Evolutionary conservation across 2,888 invertebrate genomes (phyloP).

Genomic region (Archaeoteleia sp.): DNA sequence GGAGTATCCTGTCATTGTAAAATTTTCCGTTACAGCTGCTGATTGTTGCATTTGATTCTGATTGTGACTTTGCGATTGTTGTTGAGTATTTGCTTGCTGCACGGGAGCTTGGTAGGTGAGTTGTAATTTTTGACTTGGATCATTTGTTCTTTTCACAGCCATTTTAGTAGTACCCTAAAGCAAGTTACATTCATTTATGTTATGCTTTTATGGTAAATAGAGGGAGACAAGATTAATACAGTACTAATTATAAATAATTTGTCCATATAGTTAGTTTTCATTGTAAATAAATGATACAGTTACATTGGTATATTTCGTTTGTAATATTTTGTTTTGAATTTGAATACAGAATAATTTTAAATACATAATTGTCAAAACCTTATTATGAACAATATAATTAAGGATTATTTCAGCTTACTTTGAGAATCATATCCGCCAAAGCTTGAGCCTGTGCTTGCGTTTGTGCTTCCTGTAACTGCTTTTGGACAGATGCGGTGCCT

Average conservation of each 20-base stretch:
- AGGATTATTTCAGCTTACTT: too few species aligned
- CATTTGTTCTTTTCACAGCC: conserved; percentile 85
- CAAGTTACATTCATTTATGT: too few species aligned
- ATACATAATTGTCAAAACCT: too few species aligned
- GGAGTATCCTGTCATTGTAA: conserved; percentile 71
- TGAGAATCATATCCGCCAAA: conserved; percentile 84
- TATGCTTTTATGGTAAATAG: too few species aligned
- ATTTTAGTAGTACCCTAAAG: conserved; percentile 73
- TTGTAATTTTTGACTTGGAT: conserved; percentile 82
- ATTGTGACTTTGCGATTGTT: conserved; percentile 67
- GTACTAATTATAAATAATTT: too few species aligned
- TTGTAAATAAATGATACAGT: too few species aligned
- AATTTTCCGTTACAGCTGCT: conserved; percentile 68
- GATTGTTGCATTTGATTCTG: conserved; percentile 60
- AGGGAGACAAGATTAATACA: neutral
- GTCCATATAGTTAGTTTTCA: too few species aligned
- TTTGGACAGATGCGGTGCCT: conserved; percentile 66
- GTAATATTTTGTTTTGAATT: too few species aligned
- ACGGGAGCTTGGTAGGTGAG: conserved; percentile 69
- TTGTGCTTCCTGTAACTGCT: conserved; percentile 72
- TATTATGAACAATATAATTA: too few species aligned
- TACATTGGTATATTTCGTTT: too few species aligned
- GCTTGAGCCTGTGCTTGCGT: conserved; percentile 84
- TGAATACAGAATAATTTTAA: too few species aligned
- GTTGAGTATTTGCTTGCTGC: conserved; percentile 57